Evolutionary conservation across 2,888 invertebrate genomes (phyloP), one percentile per base, ranked within the genome.

Genomic region (Ypsolopha sequella): DNA sequence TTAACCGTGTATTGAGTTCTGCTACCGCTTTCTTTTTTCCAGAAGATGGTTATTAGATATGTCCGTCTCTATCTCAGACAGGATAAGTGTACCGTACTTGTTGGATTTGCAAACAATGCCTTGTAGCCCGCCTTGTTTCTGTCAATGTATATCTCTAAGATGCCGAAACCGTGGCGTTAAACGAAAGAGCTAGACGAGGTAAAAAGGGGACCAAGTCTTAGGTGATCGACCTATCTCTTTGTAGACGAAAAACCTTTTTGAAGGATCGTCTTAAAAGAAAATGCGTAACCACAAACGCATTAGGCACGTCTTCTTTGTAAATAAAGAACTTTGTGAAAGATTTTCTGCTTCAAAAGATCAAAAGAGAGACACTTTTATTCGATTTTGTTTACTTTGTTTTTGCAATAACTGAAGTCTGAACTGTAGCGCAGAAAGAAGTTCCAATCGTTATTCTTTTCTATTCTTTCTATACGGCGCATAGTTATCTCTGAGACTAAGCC

Each of bases 31-130:
- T 13, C 50, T 14, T 39, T 53, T 48, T 1, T 35, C 2, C 35
- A 6, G 11, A 35, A 45, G 45, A 35, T 49, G 45, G 33, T 34
- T 24, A 34, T 33, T 8, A 33, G 2, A 53, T 50, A 53, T 39
- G 33, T 39, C 24, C 13, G 44, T 52, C 52, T 50, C 49, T 50
- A 34, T 55, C 52, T 13, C 36, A 58, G 64, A 60, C 62, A 58
- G 63, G 59, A 69, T 69, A 69, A 73, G 66, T 71, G 67, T 67
- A 66, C 63, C 66, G 65, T 68, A 62, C 70, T 65, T 76, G 77
- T 76, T 67, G 65, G 63, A 87, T 86, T 86, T 81, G 82, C 86
- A 87, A 85, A 86, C 86, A 87, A 86, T 87, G 65, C 80, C 77
- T 68, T 84, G 86, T 86, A 70, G 70, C 64, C 70, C 68, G 73